Base-by-base conservation (phyloP, 2,113 vertebrate species). In the Crotophaga sulcirostris region DNA sequence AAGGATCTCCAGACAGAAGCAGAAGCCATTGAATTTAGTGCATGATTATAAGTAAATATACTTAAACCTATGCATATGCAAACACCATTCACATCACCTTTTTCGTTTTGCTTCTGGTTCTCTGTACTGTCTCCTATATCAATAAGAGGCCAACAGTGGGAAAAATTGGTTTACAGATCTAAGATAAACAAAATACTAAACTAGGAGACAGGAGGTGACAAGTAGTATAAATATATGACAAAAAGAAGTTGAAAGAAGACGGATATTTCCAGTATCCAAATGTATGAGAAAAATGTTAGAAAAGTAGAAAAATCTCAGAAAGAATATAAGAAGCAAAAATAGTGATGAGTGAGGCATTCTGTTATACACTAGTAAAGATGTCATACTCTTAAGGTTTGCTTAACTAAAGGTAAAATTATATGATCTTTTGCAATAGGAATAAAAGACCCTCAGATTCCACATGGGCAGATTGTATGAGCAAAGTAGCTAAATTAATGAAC, bases 401-500 rank as follows among this genome's bases (percentile, higher is more conserved):
- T 89, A 94, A 25, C 16, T 76, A 66, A 88, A 74, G 51, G 59
- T 72, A 24, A 51, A 80, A 73, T 70, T 44, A 15, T 81, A 56
- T 16, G 18, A 59, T 59, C 34, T 92, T 90, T 80, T 85, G 59
- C 38, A 74, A 55, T 16, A 76, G n/a, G 58, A 56, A 56, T 83
- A 72, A 87, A 94, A 80, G 58, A 69, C 34, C 26, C 19, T 87
- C 51, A 85, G 36, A 91, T 79, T 79, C 40, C n/a, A 85, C 20
- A 26, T 2, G 56, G 68, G 33, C 24, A 40, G 34, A 62, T 66
- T 89, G 49, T 85, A 60, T 64, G 49, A 93, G 36, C 45, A 93
- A 81, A 79, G 75, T 42, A 83, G 33, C 36, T 85, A 47, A 87
- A 74, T 93, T 91, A 93, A 85, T 69, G 70, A 91, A 85, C 59